Evolutionary conservation across 2,113 vertebrate species (phyloP).

Genomic region (Mus pahari): DNA sequence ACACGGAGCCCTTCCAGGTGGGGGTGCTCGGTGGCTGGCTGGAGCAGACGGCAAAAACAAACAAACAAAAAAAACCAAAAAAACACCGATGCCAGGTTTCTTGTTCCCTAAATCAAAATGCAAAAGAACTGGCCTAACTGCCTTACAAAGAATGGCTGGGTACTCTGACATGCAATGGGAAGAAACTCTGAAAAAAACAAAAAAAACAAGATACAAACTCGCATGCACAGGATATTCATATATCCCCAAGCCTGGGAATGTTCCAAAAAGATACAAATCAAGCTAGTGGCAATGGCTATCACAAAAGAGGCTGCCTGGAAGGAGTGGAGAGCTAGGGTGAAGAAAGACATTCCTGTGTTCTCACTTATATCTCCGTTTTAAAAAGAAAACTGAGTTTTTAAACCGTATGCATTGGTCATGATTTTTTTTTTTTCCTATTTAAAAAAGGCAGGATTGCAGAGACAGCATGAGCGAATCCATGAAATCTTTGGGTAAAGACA

Average conservation of each 20-base stretch:
- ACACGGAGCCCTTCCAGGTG: not conserved
- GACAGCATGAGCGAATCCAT: constrained; percentile 9
- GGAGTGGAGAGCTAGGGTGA: not conserved
- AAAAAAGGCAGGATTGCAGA: constrained; percentile 38
- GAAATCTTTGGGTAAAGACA: constrained; percentile 54
- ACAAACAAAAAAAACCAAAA: not conserved
- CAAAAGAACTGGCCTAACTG: not conserved
- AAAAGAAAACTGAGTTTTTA: not conserved
- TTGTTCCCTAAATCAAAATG: not conserved
- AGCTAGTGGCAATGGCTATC: not conserved
- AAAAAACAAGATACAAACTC: not conserved
- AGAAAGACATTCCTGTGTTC: not conserved
- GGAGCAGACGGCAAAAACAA: not conserved
- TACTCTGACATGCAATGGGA: not conserved
- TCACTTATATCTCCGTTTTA: not conserved
- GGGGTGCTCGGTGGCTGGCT: not conserved
- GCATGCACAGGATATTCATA: not conserved
- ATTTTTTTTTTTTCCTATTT: constrained; percentile 23
- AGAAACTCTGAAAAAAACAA: not conserved
- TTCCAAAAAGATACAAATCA: constrained; percentile 28
- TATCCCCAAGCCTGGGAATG: not conserved
- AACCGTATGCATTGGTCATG: not conserved
- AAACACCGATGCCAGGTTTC: not conserved
- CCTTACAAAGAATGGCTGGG: not conserved
- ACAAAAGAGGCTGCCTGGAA: not conserved